A percentile compares a stretch with the other conserved stretches of the same genome.
phyloP scores from a whole-genome alignment of 1,140 invertebrate genomes.

The Papilio xuthus region DNA sequence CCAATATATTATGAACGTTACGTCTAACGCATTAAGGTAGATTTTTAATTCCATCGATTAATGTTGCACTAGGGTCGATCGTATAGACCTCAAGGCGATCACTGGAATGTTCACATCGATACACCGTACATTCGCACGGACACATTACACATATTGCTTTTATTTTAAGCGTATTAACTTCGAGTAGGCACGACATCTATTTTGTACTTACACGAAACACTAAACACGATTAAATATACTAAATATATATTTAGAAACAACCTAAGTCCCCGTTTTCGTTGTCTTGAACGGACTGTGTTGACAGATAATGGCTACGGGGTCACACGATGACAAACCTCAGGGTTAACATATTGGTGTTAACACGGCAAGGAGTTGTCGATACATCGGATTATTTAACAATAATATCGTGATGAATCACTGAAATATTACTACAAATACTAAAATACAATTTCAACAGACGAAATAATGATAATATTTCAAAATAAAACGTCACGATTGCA shows the following conservation, averaged over 20 bases:
- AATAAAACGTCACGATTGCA: constrained; percentile 36
- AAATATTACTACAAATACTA: constrained; percentile 33
- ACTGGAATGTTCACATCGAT: constrained; percentile 74
- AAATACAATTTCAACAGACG: constrained; percentile 13
- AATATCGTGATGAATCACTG: constrained; percentile 33
- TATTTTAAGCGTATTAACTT: constrained; percentile 74
- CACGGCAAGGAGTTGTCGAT: constrained; percentile 58
- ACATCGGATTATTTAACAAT: constrained; percentile 42
- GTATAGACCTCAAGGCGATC: constrained; percentile 47
- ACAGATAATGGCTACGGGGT: constrained; percentile 60
- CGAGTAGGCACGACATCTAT: constrained; percentile 68
- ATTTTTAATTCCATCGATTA: constrained; percentile 16
- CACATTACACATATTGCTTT: constrained; percentile 68
- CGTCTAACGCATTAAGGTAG: constrained; percentile 39
- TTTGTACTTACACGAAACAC: constrained; percentile 75
- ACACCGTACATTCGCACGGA: constrained; percentile 52
- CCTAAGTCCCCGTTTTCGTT: constrained; percentile 77
- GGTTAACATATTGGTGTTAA: constrained; percentile 41
- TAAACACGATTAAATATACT: constrained; percentile 65
- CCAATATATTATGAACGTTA: constrained; percentile 50
- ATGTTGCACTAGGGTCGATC: constrained; percentile 45
- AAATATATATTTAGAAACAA: constrained; percentile 69
- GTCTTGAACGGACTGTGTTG: constrained; percentile 71
- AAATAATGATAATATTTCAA: constrained; percentile 36
- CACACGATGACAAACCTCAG: constrained; percentile 38